Base-by-base conservation (phyloP, 1,140 invertebrate species). In the Macrostomum lignano region DNA sequence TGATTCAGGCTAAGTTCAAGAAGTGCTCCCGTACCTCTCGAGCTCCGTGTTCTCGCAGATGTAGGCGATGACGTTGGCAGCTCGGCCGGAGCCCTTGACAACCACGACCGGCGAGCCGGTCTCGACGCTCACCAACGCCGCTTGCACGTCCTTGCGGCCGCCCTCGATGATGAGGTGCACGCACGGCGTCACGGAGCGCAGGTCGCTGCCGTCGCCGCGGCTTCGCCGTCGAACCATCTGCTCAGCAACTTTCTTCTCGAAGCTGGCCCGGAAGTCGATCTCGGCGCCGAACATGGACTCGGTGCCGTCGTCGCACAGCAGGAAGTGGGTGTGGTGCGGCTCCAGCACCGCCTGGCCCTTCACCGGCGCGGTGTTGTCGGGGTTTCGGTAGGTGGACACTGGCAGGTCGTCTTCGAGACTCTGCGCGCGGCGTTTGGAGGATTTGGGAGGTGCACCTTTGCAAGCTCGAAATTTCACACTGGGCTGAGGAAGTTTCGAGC, bases 261-360 rank as follows among this genome's bases (percentile, higher is more conserved):
- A 38, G 7, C 40, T 40, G 7, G 43, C 44, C 21, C 55, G 33
- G 37, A 60, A 56, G 23, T 46, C 36, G 26, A 55, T 55, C 37
- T 53, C 49, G 7, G 37, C 42, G 3, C 55, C 55, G 40, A 47
- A 58, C 20, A 40, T 43, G n/a, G 42, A 38, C n/a, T 49, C 44
- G 2, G 45, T 45, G 0, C 58, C 57, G 42, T 61, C 45, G 38
- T 61, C 58, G 1, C 60, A 48, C 11, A 61, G 38, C 7, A 61
- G 40, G 38, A 60, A 61, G 41, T 61, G 58, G 1, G 58, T 57
- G 40, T 61, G 57, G 39, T 60, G 52, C 10, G 46, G 50, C 41
- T 60, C 54, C 5, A 61, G 38, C 7, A 48, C 43, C 1, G 46
- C 38, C 11, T 36, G 31, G 1, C 38, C 20, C 17, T 38, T 22